phyloP scores from a whole-genome alignment of 2,113 vertebrate genomes.

The Sinocyclocheilus rhinocerous region DNA sequence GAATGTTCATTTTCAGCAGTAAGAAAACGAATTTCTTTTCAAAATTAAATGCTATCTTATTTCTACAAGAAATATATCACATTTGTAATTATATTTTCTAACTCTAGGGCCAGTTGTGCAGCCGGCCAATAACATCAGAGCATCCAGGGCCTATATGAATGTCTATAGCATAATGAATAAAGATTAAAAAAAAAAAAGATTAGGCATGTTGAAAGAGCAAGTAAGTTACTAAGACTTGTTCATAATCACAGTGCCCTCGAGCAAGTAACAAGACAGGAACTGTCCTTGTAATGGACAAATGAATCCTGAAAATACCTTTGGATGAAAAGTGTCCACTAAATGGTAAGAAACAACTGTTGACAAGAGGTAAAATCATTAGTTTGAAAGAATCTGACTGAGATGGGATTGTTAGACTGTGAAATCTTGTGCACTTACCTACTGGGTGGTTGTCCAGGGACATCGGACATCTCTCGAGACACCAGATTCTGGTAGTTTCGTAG shows the following conservation, averaged over 20 bases:
- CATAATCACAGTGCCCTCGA: neutral
- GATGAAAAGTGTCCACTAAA: neutral
- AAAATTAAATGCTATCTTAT: neutral
- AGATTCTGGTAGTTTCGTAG: slow-evolving; percentile 91
- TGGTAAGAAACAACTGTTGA: neutral
- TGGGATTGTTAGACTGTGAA: too few relatives aligned
- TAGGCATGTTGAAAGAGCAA: neutral
- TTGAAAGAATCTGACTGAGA: neutral
- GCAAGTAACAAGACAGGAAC: neutral
- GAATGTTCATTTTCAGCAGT: neutral
- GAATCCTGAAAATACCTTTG: neutral
- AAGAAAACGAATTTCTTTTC: neutral
- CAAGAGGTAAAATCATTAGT: neutral
- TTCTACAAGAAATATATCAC: neutral
- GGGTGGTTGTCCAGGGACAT: slow-evolving; percentile 85
- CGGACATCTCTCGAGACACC: slow-evolving; percentile 86
- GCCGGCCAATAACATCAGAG: neutral
- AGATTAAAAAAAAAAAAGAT: neutral
- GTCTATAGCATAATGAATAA: neutral
- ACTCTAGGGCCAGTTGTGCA: neutral
- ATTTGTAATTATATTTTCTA: neutral
- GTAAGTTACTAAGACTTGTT: neutral
- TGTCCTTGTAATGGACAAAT: neutral
- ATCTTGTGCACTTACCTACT: slow-evolving; percentile 80
- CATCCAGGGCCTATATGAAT: neutral